A percentile compares a stretch with the other conserved stretches of the same genome.
Evolutionary conservation across 1,140 invertebrate genomes (phyloP).

Genomic region (Cydia amplana): DNA sequence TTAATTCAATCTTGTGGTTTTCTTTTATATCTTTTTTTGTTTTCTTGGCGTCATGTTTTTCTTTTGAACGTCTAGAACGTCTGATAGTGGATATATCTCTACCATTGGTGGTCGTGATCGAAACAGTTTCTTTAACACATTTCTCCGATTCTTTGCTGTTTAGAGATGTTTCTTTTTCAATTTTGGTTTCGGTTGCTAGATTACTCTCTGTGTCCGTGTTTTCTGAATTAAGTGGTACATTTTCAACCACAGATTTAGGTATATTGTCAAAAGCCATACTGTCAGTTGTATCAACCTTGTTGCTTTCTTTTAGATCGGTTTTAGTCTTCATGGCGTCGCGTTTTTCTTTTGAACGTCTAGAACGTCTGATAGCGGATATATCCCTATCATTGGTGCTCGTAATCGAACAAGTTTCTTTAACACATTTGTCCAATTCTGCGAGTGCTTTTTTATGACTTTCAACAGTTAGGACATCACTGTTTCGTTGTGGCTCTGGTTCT

Average conservation of each 20-base stretch:
- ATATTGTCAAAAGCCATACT: neutral
- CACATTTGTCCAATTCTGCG: neutral
- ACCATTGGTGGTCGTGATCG: too few species aligned
- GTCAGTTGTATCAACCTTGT: neutral
- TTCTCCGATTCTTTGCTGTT: neutral
- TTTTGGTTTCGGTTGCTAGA: neutral
- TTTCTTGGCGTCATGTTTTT: too few species aligned
- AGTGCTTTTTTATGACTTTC: neutral
- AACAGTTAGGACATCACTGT: neutral
- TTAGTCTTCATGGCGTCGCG: neutral
- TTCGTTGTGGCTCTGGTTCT: neutral
- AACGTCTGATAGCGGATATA: conserved; percentile 45
- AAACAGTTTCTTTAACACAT: too few species aligned
- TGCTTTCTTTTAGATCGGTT: neutral
- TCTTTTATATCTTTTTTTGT: too few species aligned
- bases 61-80: too few species aligned
- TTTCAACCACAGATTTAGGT: neutral
- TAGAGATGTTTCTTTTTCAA: neutral
- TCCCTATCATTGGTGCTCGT: neutral
- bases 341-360: conserved; percentile 37
- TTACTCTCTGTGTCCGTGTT: neutral
- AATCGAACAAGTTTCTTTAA: conserved; percentile 43
- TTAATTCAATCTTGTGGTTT: too few species aligned
- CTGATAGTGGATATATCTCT: too few species aligned
- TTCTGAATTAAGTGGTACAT: neutral